phyloP scores from a whole-genome alignment of 2,797 vertebrate species.

The Iguana delicatissima region DNA sequence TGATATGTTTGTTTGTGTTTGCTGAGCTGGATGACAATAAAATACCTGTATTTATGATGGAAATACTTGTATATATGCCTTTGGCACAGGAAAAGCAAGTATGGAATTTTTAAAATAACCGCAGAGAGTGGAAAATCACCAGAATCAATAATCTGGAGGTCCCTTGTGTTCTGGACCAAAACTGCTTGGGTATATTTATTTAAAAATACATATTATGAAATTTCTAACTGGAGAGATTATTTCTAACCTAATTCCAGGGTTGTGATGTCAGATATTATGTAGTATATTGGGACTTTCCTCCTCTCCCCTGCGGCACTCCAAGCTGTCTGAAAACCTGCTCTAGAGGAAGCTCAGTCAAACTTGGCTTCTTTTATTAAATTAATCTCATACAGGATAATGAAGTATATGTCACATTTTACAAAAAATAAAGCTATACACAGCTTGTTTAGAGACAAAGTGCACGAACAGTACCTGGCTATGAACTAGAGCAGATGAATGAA shows the following conservation, averaged over 20 bases:
- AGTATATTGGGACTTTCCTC: neutral
- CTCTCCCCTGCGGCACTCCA: neutral
- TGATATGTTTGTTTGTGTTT: neutral
- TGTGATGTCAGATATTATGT: neutral
- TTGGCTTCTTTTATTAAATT: neutral
- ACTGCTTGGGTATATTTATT: neutral
- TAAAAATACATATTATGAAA: no score
- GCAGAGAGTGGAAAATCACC: neutral
- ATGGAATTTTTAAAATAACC: neutral
- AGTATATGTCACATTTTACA: neutral
- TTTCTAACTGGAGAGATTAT: neutral
- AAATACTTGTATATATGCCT: neutral
- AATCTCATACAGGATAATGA: no score
- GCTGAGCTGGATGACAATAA: constrained; percentile 1
- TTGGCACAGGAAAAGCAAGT: neutral
- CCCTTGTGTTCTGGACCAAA: neutral
- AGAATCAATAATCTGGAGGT: neutral
- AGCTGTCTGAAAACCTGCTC: neutral
- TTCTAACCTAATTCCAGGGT: neutral
- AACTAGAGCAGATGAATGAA: neutral
- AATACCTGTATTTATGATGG: neutral
- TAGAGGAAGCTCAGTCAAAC: neutral
- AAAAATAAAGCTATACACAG: neutral
- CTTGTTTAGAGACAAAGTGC: neutral
- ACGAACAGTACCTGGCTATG: neutral